phyloP scores from a whole-genome alignment of 2,888 invertebrate genomes.

The Phengaris arion region DNA sequence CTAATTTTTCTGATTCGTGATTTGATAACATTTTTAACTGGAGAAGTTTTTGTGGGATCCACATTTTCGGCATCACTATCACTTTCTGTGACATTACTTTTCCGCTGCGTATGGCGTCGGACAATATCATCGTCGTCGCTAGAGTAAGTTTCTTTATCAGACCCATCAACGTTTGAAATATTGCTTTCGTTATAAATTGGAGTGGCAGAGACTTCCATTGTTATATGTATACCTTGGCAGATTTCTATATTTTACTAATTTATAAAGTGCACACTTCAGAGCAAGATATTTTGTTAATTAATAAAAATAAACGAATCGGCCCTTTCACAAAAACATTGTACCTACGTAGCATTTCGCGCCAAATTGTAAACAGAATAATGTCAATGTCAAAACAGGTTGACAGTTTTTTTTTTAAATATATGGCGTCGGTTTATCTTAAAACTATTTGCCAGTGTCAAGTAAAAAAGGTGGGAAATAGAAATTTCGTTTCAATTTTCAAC shows the following conservation, averaged over 20 bases:
- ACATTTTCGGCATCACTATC: slow-evolving; percentile 51
- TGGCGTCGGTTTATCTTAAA: too few species aligned
- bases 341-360: neutral
- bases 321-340: neutral
- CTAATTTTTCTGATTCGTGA: slow-evolving; percentile 32
- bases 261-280: neutral
- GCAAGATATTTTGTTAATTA: neutral
- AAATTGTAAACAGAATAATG: neutral
- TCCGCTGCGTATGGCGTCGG: slow-evolving; percentile 46
- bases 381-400: neutral
- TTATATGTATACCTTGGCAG: neutral
- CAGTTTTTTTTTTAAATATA: neutral
- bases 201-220: slow-evolving; percentile 2
- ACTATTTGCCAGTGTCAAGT: too few species aligned
- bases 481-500: too few species aligned
- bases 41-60: slow-evolving; percentile 34
- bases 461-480: too few species aligned
- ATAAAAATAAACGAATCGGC: neutral
- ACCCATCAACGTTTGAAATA: neutral
- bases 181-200: neutral
- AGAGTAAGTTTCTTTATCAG: slow-evolving; percentile 39
- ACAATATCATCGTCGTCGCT: slow-evolving; percentile 41
- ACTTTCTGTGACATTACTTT: slow-evolving; percentile 50
- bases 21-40: slow-evolving; percentile 30
- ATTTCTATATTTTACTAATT: neutral